phyloP scores from a whole-genome alignment of 2,113 vertebrate genomes.

The Ascaphus truei region DNA sequence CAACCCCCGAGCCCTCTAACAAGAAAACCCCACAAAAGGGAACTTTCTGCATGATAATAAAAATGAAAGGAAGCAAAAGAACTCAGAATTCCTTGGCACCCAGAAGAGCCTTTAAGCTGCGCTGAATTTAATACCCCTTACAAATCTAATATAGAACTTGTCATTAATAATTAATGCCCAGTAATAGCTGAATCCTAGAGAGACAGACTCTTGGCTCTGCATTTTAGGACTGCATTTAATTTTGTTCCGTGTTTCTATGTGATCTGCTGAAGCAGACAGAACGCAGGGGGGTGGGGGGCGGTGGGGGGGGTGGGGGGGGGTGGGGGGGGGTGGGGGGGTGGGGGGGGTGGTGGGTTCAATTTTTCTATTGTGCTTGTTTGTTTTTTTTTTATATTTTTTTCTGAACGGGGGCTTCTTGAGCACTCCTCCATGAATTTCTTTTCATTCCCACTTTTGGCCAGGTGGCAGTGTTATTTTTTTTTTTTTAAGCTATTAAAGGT shows the following conservation, averaged over 20 bases:
- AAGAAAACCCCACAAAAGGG: not conserved
- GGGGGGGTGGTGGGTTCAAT: too few relatives aligned
- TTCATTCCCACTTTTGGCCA: too few relatives aligned
- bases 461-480: too few relatives aligned
- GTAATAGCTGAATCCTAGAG: constrained; percentile 49
- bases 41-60: constrained; percentile 4
- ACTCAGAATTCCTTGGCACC: constrained; percentile 23
- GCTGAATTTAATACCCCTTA: constrained; percentile 34
- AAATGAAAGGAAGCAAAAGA: constrained; percentile 3
- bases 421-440: too few relatives aligned
- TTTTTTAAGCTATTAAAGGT: too few relatives aligned
- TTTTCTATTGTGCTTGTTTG: too few relatives aligned
- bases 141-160: constrained; percentile 43
- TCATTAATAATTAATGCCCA: constrained; percentile 54
- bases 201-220: constrained; percentile 39
- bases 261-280: not conserved
- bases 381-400: too few relatives aligned
- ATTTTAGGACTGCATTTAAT: constrained; percentile 2
- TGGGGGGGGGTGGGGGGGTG: too few relatives aligned
- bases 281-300: too few relatives aligned
- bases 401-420: too few relatives aligned
- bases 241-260: not conserved
- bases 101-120: constrained; percentile 28
- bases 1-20: not conserved
- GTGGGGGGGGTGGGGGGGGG: too few relatives aligned